Evolutionary conservation across 2,797 vertebrate genomes (phyloP), one percentile per base, ranked within the genome.

Genomic region (Tadarida brasiliensis): DNA sequence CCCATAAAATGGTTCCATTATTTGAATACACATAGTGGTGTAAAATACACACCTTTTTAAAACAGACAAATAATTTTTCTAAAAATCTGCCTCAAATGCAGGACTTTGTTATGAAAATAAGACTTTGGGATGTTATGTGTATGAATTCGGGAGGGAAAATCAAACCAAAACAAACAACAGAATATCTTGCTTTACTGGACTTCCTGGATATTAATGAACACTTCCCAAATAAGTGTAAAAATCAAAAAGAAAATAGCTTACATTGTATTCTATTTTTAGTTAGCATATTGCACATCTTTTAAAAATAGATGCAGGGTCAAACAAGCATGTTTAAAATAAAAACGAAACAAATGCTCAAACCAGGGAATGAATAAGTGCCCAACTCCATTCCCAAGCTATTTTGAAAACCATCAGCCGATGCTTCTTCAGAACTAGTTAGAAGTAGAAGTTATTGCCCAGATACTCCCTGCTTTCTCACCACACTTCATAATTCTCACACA

Each of bases 241-340:
- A 70, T 70, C 1, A 90, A 87, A 88, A 33, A 68, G n/a, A 68
- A 67, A 90, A 30, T 7, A 49, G 2, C 59, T 84, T 70, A 30
- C 7, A n/a, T 74, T 77, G 89, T 56, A 28, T 7, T 93, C 78
- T 35, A 24, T 65, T 91, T 92, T 84, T 74, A 71, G 6, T 90
- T 96, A 77, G 28, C 7, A 39, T 56, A 59, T 17, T 54, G 7
- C 1, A 33, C 54, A 91, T 83, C 39, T 91, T 26, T 74, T 96
- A 83, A 94, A 94, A 94, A 89, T 59, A 70, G 39, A 94, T 3
- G 5, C 28, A 91, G 35, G 11, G 20, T 67, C 80, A 87, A 91
- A 56, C 16, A 83, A 88, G 8, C 73, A 6, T 88, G 77, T 87
- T 74, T 44, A 47, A 92, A 92, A 83, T 28, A 63, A 51, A 94